Evolutionary conservation across 1,140 invertebrate genomes (phyloP), one percentile per base, ranked within the genome.

Genomic region (Aleiodes sp.): DNA sequence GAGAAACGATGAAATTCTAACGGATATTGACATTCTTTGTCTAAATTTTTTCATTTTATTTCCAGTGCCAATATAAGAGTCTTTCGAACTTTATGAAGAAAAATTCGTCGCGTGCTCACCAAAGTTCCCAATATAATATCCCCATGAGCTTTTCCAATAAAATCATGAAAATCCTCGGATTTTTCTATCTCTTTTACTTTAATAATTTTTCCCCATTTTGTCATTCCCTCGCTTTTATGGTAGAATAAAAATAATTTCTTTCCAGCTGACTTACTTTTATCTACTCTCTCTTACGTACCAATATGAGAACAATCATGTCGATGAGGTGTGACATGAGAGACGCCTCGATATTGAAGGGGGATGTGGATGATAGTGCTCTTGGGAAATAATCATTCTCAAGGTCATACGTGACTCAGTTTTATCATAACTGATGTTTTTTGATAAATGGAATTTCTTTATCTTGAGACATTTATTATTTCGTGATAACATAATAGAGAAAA

Each of bases 191-290:
- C 46, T 35, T 29, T 35, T 61, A 24, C 33, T 56, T 29, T 14
- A 16, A 4, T 19, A 52, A 12, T 62, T 35, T 62, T 62, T 52
- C 59, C 12, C n/a, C n/a, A 31, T 19, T 65, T 8, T 65, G 16
- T 14, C 31, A 16, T 26, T 43, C 12, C 21, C 35, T 14, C 37
- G 41, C 7, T 46, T n/a, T 12, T 16, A 29, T 56, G 46, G 14
- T 31, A 12, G 31, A 56, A 65, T 9, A 69, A 63, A 66, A 69
- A 73, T 70, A 73, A 73, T 73, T 63, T 70, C 59, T 73, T 73
- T 73, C 64, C 64, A 59, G 56, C 63, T 41, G 64, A 70, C 8
- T 61, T 63, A 64, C 43, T 64, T 64, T 68, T 31, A 68, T 62
- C 66, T 14, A 62, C 59, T 62, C 41, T 65, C 33, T 28, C 46